Base-by-base conservation (phyloP, 2,113 vertebrate species). In the Pica pica region DNA sequence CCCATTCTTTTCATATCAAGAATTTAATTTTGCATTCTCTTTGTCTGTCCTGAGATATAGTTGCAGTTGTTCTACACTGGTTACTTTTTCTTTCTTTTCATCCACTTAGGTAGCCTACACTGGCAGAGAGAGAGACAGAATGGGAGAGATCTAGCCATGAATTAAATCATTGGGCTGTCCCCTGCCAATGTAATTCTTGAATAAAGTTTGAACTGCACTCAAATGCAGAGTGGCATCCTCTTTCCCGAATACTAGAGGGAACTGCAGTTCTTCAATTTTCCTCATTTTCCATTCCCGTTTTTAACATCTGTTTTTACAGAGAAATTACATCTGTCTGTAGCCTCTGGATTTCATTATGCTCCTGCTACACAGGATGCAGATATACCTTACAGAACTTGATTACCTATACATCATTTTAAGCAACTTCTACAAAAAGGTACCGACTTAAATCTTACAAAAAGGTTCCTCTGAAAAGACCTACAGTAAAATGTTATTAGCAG, bases 11-110 rank as follows among this genome's bases (percentile, higher is more conserved):
- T 98, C 97, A 98, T 90, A 97, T 94, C 83, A 96, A 97, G 78
- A 98, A 96, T 97, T 98, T 98, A 97, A 98, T 98, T 98, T 98
- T 98, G 94, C 96, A 98, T 98, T 97, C 95, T 89, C 88, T 98
- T 98, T 98, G 97, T 98, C 97, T 95, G 89, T 91, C 94, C 89
- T 74, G 74, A 97, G 90, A 80, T 94, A 95, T 26, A 91, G 81
- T 96, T 97, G 83, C 75, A 89, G 86, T 96, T 96, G 96, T 83
- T 95, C 87, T 94, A 69, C 24, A 20, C 53, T 57, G 37, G 74
- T 91, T 96, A 96, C 83, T 85, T 97, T 74, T 93, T 93, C 74
- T 79, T 50, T 55, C n/a, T 91, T 81, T 79, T 73, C 35, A 57
- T 64, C 68, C 52, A 78, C 79, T 95, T 81, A 91, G 84, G 42